These are phyloP conservation scores for Netelia fuscicornis DNA, from an alignment of 2,888 invertebrate species.

Conservation along the genomic window DNA sequence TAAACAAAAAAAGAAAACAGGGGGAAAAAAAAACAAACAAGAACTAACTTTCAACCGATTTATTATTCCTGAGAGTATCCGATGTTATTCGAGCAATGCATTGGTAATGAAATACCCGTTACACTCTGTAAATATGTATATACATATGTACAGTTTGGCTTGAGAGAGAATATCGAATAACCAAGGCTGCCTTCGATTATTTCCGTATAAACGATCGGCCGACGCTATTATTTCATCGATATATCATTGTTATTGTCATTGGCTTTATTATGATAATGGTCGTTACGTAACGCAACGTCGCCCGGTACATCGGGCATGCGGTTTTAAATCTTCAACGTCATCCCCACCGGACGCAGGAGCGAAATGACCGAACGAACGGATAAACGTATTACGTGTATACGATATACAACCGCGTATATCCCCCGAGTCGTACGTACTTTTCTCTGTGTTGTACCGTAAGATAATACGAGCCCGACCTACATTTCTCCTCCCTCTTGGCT, in stretches of 20 bases:
- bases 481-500: constrained; percentile 33
- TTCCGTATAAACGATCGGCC: constrained; percentile 25
- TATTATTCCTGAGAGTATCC: constrained; percentile 31
- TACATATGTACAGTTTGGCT: background rate
- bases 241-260: constrained; percentile 1
- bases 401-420: background rate
- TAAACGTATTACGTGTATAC: constrained; percentile 61
- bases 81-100: constrained; percentile 36
- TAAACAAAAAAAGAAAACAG: background rate
- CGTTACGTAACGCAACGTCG: constrained; percentile 17
- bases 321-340: constrained; percentile 46
- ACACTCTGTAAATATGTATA: constrained; percentile 4
- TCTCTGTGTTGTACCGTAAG: constrained; percentile 50
- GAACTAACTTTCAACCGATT: background rate
- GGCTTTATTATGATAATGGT: constrained; percentile 1
- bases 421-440: background rate
- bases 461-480: constrained; percentile 56
- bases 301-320: background rate
- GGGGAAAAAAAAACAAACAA: too few relatives aligned
- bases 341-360: constrained; percentile 26
- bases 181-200: constrained; percentile 47
- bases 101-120: constrained; percentile 34
- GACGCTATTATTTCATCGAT: constrained; percentile 17
- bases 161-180: constrained; percentile 39
- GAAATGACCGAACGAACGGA: constrained; percentile 28